Evolutionary conservation across 1,140 invertebrate species (phyloP).

Genomic region (Apis cerana): DNA sequence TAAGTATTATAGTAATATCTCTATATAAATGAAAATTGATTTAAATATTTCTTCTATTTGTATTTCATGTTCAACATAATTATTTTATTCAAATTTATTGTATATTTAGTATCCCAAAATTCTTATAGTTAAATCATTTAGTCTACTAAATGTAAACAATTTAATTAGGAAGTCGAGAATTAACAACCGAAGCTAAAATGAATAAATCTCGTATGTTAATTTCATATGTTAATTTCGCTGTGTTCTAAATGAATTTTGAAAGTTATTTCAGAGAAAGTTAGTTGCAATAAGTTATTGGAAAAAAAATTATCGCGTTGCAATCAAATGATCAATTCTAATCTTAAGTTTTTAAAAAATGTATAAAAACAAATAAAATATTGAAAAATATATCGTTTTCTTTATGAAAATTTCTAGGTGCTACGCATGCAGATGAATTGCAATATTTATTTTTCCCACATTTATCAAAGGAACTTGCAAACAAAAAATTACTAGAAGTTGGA

Average conservation of each 20-base stretch:
- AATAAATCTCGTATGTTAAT: not conserved
- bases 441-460: conserved; percentile 63
- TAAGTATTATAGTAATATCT: too few species aligned
- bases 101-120: not conserved
- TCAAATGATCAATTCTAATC: not conserved
- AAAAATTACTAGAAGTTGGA: not conserved
- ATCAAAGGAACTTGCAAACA: not conserved
- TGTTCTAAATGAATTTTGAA: not conserved
- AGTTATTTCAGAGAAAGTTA: not conserved
- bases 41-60: too few species aligned
- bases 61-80: too few species aligned
- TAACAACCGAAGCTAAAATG: not conserved
- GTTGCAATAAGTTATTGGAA: not conserved
- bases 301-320: not conserved
- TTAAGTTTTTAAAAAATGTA: not conserved
- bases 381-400: not conserved
- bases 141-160: not conserved
- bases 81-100: too few species aligned
- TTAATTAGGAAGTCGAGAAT: not conserved
- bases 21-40: too few species aligned
- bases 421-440: conserved; percentile 69
- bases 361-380: too few species aligned
- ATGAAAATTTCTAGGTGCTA: conserved; percentile 58
- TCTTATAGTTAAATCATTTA: not conserved
- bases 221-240: not conserved